Evolutionary conservation across 1,140 invertebrate genomes (phyloP), one percentile per base, ranked within the genome.

Genomic region (Macrobrachium rosenbergii): DNA sequence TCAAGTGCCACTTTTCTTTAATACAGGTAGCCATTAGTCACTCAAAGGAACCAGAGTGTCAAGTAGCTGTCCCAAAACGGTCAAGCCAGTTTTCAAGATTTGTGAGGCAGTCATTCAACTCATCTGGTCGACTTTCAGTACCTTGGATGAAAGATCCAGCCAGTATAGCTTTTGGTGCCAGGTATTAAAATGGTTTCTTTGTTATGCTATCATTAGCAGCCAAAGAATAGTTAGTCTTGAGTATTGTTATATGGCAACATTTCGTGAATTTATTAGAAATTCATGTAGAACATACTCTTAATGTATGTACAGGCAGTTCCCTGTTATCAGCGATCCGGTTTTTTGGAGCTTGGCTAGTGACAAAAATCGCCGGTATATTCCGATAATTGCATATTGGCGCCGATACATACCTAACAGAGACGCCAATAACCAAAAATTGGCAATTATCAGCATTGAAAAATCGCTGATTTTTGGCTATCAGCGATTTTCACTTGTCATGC

Each of bases 51-150:
- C n/a, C 19, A 23, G 60, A 67, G 58, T 19, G 62, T 23, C 59
- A 59, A 45, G 62, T 81, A 2, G 62, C 23, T 19, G 5, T 28
- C 5, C 37, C 28, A 19, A 81, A 81, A 81, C 59, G 79, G 1
- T 62, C n/a, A 21, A 81, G 79, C 45, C 79, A 81, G 12, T 81
- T 81, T 45, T 59, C 79, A 64, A 59, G 28, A 17, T 81, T 81
- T 45, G 23, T 81, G 58, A 21, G 52, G 11, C 79, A 81, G 37
- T 81, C 79, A 19, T 64, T 81, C 7, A 81, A 81, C 28, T 37
- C 37, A 19, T 81, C 79, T 11, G 62, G 62, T 63, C 52, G 79
- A 60, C 45, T 81, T 6, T 81, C 79, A 6, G 21, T 81, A 8
- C 79, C 79, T 12, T 81, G 79, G 79, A 63, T 37, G 16, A 81